Evolutionary conservation across 2,797 vertebrate species (phyloP).

Genomic region (Periparus ater): DNA sequence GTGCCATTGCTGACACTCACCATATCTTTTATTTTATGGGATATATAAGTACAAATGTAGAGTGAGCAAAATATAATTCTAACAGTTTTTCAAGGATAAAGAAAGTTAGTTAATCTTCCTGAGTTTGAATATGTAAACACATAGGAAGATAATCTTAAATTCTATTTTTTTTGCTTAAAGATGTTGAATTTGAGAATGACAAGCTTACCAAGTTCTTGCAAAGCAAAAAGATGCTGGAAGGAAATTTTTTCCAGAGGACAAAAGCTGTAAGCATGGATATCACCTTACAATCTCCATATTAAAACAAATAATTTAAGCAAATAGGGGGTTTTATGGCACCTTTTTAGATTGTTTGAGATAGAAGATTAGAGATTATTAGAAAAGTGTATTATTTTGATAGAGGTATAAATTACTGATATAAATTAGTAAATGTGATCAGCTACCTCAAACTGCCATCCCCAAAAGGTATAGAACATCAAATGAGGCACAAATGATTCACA

Average conservation of each 20-base stretch:
- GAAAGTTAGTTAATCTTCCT: background rate
- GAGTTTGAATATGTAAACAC: background rate
- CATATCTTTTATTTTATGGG: background rate
- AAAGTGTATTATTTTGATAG: background rate
- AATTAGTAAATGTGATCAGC: background rate
- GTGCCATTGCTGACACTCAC: background rate
- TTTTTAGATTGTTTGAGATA: background rate
- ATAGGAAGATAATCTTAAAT: background rate
- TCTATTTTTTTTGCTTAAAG: background rate
- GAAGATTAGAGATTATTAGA: background rate
- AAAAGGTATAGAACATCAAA: background rate
- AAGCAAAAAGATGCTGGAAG: background rate
- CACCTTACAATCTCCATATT: constrained; percentile 10
- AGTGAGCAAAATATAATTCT: background rate
- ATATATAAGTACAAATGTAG: background rate
- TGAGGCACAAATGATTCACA: background rate
- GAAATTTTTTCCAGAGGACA: background rate
- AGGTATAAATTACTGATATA: background rate
- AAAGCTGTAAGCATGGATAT: background rate
- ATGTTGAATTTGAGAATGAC: background rate
- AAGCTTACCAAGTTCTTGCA: background rate
- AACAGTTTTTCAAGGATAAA: background rate
- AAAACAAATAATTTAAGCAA: background rate
- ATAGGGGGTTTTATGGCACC: accelerated
- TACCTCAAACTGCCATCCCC: background rate